Base-by-base conservation (phyloP, 2,888 invertebrate species). In the Tridacna crocea region DNA sequence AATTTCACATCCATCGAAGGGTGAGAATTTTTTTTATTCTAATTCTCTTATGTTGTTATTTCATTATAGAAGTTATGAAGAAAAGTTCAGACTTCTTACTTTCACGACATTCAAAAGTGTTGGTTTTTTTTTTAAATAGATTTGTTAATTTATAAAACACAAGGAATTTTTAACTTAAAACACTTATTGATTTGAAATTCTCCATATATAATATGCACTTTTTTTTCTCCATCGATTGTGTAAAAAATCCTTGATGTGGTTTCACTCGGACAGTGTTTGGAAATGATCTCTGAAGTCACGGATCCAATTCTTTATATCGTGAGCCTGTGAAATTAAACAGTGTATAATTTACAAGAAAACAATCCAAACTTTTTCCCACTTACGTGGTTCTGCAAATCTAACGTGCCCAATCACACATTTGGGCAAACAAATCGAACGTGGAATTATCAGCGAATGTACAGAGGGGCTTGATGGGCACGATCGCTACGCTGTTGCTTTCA, bases 371-470 rank as follows among this genome's bases (percentile, higher is more conserved):
- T 47, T 12, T 24, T 70, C 70, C 22, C 70, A 51, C 70, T 51
- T 70, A 70, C 70, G 70, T 70, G 70, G 70, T n/a, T 70, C 51
- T 51, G 70, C 48, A 70, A 70, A 11, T 51, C 51, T 24, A 22
- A 51, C 86, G 86, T 86, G 86, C 82, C 84, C 77, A 86, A 86
- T 86, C 86, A 70, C 13, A 22, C 13, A 51, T 48, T 47, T n/a
- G 70, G 79, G 75, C 3, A 24, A 68, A 70, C 65, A 60, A 36
- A 60, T 70, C 63, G 61, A 36, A 70, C 27, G 63, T 51, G 55
- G 72, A 48, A 72, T 66, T 61, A 73, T 73, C 72, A 72, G 48
- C 72, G 36, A 78, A 27, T 19, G 22, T 36, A 65, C 72, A 24
- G 47, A 72, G 65, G 72, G n/a, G 58, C 36, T 51, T 36, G 27